These are phyloP conservation scores for Hybos culiciformis DNA, from an alignment of 2,888 invertebrate species.

Conservation along the genomic window DNA sequence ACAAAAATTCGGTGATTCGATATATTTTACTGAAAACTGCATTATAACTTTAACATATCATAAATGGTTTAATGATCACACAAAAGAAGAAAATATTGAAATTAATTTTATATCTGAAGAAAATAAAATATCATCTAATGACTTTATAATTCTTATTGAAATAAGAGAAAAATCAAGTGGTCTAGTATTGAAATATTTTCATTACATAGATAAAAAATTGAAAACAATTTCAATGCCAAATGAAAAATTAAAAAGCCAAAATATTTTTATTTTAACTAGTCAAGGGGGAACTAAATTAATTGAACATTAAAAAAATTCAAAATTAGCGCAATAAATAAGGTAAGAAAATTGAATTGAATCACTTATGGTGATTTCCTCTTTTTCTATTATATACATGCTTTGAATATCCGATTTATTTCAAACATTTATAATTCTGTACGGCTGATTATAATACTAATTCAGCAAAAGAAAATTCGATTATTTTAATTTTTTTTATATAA, in stretches of 20 bases:
- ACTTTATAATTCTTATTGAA: constrained; percentile 24
- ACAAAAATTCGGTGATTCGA: constrained; percentile 29
- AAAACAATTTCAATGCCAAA: background rate
- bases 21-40: constrained; percentile 31
- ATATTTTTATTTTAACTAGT: constrained; percentile 11
- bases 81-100: background rate
- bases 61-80: constrained; percentile 25
- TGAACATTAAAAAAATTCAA: too few relatives aligned
- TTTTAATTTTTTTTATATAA: too few relatives aligned
- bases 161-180: constrained; percentile 26
- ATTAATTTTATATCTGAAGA: background rate
- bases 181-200: constrained; percentile 26
- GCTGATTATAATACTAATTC: too few relatives aligned
- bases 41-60: constrained; percentile 28
- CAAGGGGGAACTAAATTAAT: too few relatives aligned
- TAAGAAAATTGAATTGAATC: too few relatives aligned
- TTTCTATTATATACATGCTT: too few relatives aligned
- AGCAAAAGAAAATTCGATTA: too few relatives aligned
- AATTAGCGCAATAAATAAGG: too few relatives aligned
- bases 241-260: constrained; percentile 4
- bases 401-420: too few relatives aligned
- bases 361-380: too few relatives aligned
- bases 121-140: constrained; percentile 1
- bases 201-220: constrained; percentile 7
- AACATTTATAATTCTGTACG: too few relatives aligned